These are phyloP conservation scores for Pholis gunnellus DNA, from an alignment of 2,113 vertebrate species.

Conservation along the genomic window DNA sequence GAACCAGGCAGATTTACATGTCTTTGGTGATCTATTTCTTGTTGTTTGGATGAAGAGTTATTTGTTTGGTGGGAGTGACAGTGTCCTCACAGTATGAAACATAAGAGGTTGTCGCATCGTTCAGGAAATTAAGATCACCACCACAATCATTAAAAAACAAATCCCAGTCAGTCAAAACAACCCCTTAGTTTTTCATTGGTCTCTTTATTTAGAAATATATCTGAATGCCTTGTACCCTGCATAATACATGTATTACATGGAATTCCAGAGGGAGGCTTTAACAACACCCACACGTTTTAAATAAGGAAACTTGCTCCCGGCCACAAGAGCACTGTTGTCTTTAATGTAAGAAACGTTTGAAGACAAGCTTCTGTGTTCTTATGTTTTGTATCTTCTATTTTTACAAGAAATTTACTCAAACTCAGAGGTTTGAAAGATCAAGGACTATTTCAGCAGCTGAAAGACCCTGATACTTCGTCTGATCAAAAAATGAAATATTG, in stretches of 20 bases:
- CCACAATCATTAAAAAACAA: neutral
- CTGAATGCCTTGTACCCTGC: constrained; percentile 4
- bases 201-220: constrained; percentile 1
- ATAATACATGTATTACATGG: constrained; percentile 26
- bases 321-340: constrained; percentile 15
- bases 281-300: constrained; percentile 61
- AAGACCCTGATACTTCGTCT: neutral
- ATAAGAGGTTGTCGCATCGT: neutral
- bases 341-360: constrained; percentile 19
- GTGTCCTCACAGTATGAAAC: neutral
- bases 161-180: neutral
- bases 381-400: neutral
- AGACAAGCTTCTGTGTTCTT: neutral
- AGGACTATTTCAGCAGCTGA: neutral
- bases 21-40: neutral
- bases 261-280: constrained; percentile 36
- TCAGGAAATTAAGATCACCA: neutral
- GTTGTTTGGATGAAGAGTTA: neutral
- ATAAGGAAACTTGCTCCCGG: constrained; percentile 53
- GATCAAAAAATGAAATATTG: neutral
- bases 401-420: neutral
- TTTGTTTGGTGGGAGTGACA: neutral
- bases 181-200: neutral
- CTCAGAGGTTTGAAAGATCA: neutral
- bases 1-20: neutral